Evolutionary conservation across 2,888 invertebrate species (phyloP), one percentile per base, ranked within the genome.

Genomic region (Anoplius nigerrimus): DNA sequence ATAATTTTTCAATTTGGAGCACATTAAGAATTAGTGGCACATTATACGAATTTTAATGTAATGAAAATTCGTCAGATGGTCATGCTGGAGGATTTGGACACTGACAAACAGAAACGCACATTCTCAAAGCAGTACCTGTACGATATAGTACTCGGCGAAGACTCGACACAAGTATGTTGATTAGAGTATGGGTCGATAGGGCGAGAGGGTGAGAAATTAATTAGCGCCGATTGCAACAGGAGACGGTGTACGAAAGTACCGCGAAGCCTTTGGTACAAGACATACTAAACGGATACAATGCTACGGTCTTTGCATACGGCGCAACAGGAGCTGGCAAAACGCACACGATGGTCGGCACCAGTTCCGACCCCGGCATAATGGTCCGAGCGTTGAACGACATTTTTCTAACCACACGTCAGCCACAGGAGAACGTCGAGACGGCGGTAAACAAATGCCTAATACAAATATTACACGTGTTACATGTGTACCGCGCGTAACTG

Each of bases 281-380:
- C 83, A 95, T 98, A 0, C 90, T 98, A 27, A 92, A 74, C 68
- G 98, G 98, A 0, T 97, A 95, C 86, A 98, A 98, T 83, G 98
- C 96, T 0, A 98, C 98, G 0, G 97, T 98, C 24, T 98, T 98
- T 89, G 98, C 98, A 0, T 98, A 97, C 86, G 97, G 97, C 4
- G 95, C 97, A 3, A 97, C 97, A 45, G 97, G 97, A 0, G 94
- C 96, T 2, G 97, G 97, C 34, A 97, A 97, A 89, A 97, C 97
- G 0, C 93, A 96, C 89, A 97, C 97, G 8, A 97, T 97, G 97
- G 92, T 95, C 55, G 95, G 95, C 0, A 90, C 91, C 87, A 82
- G 90, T 16, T 82, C 89, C 83, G 91, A 93, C 73, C 95, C 95
- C 0, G 97, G 97, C 2, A 94, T 97, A 69, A 97, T 97, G 97